Evolutionary conservation across 2,888 invertebrate species (phyloP), one percentile per base, ranked within the genome.

Genomic region (Ennomos quercinarius): DNA sequence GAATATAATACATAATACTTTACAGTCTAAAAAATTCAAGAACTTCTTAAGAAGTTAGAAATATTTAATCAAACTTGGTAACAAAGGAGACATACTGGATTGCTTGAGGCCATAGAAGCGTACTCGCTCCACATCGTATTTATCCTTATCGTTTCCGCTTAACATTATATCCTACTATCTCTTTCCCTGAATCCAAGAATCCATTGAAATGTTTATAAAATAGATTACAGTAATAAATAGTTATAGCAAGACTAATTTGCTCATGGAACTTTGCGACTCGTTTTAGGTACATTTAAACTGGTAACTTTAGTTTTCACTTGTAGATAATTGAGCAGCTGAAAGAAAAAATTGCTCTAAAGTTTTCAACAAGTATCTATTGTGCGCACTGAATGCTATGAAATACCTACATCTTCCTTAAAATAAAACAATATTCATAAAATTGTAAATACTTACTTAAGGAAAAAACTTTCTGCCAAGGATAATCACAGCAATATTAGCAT

Each of bases 51-150:
- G 37, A 48, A 52, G 52, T 48, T 46, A 52, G 27, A 55, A 41
- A 39, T 39, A 38, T 50, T 17, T 47, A 38, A 34, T 41, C 40
- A 27, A 57, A 54, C 37, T 58, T 48, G 48, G 51, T 38, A 51
- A 55, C 45, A 53, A 60, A 55, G 48, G 50, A 45, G 44, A 38
- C 44, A 45, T 48, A 61, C 46, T 51, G 55, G 43, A 63, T 45
- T 35, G 63, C 63, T 56, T 48, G 12, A 51, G 56, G 60, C 60
- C 35, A 49, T 38, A 53, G 44, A 61, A 37, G 40, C 56, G 48
- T 49, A 61, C 48, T 45, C 27, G 11, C 10, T 45, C 40, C 12
- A 41, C 49, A 59, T 60, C 36, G 11, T 35, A 46, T 54, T 27
- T 46, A 51, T 60, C 60, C 45, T 59, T 59, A 60, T 60, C 59